Evolutionary conservation across 2,888 invertebrate species (phyloP), one percentile per base, ranked within the genome.

Genomic region (Ophonus ardosiacus): DNA sequence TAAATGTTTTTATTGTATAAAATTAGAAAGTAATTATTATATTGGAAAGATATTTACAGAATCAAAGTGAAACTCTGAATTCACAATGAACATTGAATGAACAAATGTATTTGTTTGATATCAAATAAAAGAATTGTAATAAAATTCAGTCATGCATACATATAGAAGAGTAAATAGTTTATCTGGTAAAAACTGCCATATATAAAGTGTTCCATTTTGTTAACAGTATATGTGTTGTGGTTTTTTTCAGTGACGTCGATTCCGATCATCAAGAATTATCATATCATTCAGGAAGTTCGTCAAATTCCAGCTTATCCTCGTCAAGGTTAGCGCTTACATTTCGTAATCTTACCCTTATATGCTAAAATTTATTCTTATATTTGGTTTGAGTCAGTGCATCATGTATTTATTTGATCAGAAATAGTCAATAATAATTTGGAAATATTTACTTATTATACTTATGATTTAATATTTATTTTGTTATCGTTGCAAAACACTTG

Each of bases 251-350:
- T 92, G 95, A 95, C 92, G 94, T 93, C 90, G 95, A 95, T 89
- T 93, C 94, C 90, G 93, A 94, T 88, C 93, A 93, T 88, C 91
- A 92, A 90, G 92, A 92, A 88, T 92, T 93, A 88, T 90, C 91
- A 65, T 91, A 91, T 87, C 88, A 90, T 63, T 86, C 92, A 88
- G 93, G 94, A 88, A 94, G 94, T 91, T 95, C 95, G 87, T 95
- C 95, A 87, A 94, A 93, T 89, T 94, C 94, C 88, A 94, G 93
- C 90, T 91, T 94, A 87, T 94, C 94, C 84, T 94, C 94, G 85
- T 92, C 92, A 87, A 92, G 94, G 87, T 87, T 79, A 87, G 87
- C 86, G 51, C 43, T 15, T 8, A 68, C 38, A 74, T 74, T 74
- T 74, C 43, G 43, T 18, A 74, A 43, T 74, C 71, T 74, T 43